Conservation (phyloP, 2,888 invertebrate species). For the Caenorhabditis zanzibari region DNA sequence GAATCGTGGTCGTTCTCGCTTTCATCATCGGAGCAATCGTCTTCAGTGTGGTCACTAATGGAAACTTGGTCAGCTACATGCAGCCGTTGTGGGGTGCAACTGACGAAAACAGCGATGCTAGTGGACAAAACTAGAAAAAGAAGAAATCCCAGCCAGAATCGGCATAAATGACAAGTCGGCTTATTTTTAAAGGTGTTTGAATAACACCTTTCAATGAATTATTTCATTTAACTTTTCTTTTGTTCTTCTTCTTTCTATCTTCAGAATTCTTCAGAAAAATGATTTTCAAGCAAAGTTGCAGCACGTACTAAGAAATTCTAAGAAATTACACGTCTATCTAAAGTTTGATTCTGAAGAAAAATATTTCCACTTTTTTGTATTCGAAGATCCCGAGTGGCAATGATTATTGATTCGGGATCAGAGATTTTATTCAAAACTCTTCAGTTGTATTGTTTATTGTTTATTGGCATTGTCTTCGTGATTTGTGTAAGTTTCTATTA, state of each 20-base stretch:
- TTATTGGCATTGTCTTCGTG: slow-evolving; percentile 17
- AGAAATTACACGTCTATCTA: too few relatives aligned
- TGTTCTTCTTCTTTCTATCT: neutral
- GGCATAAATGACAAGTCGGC: slow-evolving; percentile 54
- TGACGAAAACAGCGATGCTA: slow-evolving; percentile 18
- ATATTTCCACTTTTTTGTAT: neutral
- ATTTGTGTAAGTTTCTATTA: slow-evolving; percentile 17
- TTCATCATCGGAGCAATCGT: slow-evolving; percentile 36
- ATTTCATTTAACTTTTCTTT: neutral
- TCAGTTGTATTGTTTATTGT: slow-evolving; percentile 24
- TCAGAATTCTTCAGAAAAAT: too few relatives aligned
- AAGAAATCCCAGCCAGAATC: neutral
- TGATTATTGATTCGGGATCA: slow-evolving; percentile 13
- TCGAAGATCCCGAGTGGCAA: neutral
- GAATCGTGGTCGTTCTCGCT: slow-evolving; percentile 26
- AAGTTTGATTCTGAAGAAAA: neutral
- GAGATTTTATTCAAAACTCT: slow-evolving; percentile 26
- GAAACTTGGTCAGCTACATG: slow-evolving; percentile 52
- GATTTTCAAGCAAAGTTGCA: too few relatives aligned
- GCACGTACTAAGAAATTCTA: too few relatives aligned
- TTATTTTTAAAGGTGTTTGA: slow-evolving; percentile 24
- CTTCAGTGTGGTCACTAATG: slow-evolving; percentile 38
- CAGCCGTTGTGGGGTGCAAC: slow-evolving; percentile 47
- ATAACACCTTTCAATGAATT: slow-evolving; percentile 21
- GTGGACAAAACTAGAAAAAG: neutral